phyloP scores from a whole-genome alignment of 2,113 vertebrate genomes.

The Microcebus murinus region DNA sequence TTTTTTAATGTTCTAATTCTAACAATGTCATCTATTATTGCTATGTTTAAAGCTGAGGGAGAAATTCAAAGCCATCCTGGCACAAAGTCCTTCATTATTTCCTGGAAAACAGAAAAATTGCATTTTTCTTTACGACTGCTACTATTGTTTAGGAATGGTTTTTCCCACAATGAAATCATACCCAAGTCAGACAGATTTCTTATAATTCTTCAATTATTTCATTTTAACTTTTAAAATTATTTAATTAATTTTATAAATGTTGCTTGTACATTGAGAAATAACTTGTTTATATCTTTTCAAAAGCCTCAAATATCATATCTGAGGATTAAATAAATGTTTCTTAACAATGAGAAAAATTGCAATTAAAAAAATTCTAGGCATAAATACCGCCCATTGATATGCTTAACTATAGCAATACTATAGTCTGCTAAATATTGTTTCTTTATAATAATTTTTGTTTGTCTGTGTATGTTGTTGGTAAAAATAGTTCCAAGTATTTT shows the following conservation, averaged over 20 bases:
- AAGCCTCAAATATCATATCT: neutral
- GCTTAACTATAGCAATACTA: neutral
- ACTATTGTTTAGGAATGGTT: neutral
- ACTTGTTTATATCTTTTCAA: neutral
- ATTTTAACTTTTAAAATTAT: neutral
- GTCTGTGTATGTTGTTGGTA: neutral
- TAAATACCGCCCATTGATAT: neutral
- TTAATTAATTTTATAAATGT: neutral
- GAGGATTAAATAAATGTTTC: neutral
- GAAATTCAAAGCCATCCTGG: neutral
- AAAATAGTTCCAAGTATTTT: neutral
- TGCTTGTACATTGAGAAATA: neutral
- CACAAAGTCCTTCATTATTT: neutral
- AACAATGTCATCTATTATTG: neutral
- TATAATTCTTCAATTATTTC: neutral
- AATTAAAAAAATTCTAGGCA: neutral
- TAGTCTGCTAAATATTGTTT: neutral
- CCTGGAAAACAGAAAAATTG: neutral
- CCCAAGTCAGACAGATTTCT: neutral
- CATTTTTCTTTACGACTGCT: neutral
- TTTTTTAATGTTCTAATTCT: neutral
- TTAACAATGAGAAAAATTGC: neutral
- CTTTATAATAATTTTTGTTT: neutral
- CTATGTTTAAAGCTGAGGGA: neutral
- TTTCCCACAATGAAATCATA: neutral